These are phyloP conservation scores for Sarcophaga variegata DNA, from an alignment of 2,888 invertebrate genomes.

Conservation along the genomic window DNA sequence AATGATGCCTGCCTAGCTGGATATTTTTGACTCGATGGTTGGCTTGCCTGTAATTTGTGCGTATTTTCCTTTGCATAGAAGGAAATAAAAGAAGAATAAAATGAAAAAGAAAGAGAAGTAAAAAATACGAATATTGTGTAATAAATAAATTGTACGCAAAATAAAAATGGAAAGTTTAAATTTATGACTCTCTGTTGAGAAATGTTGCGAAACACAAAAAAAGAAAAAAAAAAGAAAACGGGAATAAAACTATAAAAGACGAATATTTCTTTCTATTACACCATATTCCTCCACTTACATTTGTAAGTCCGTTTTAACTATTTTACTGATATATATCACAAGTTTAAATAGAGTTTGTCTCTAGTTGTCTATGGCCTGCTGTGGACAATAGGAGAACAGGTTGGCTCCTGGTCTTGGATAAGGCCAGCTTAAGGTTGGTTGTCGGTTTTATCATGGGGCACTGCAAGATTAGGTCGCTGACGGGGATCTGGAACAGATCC, in stretches of 20 bases:
- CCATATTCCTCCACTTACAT: conserved; percentile 4
- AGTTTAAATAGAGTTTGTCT: too few species aligned
- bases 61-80: background rate
- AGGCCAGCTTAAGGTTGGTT: too few species aligned
- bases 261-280: conserved; percentile 27
- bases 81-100: conserved; percentile 30
- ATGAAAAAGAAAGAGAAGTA: conserved; percentile 23
- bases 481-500: too few species aligned
- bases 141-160: conserved; percentile 61
- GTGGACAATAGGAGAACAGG: too few species aligned
- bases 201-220: conserved; percentile 48
- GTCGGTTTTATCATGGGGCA: too few species aligned
- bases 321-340: too few species aligned
- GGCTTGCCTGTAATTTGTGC: background rate
- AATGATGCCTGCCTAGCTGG: conserved; percentile 17
- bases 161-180: conserved; percentile 71
- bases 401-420: too few species aligned
- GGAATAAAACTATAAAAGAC: conserved; percentile 23
- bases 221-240: background rate
- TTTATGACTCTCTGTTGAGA: conserved; percentile 68
- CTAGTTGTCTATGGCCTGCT: too few species aligned
- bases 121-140: conserved; percentile 61
- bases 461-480: too few species aligned
- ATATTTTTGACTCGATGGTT: background rate
- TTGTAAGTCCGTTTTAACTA: background rate